Base-by-base conservation (phyloP, 1,140 invertebrate genomes). In the Delia radicum region DNA sequence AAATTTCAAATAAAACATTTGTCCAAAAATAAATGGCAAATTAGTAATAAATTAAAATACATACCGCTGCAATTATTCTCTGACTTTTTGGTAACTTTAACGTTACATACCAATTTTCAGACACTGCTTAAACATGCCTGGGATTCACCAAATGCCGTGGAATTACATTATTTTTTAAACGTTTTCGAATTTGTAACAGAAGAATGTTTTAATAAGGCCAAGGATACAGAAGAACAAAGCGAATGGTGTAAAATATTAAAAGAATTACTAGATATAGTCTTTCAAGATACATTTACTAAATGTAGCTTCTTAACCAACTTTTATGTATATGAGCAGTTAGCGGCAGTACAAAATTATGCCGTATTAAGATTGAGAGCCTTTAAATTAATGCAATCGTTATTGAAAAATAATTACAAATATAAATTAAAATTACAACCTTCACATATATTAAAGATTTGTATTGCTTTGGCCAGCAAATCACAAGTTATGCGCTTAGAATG, bases 221-320 rank as follows among this genome's bases (percentile, higher is more conserved):
- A 74, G 4, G n/a, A 27, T 7, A 15, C 37, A 12, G 18, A 27
- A 0, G 77, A 80, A 27, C 78, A 75, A 6, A 42, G 31, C 2
- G 82, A 82, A 71, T 85, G 83, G 83, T 74, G 78, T 0, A 76
- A 75, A 2, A 79, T 78, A 0, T 73, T 85, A 4, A 78, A 79
- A 46, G 72, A 78, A 61, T 79, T 79, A 10, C 77, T 90, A 0
- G 80, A 87, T 63, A 81, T 83, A 27, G 79, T 87, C n/a, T 88
- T 87, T 74, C 84, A 82, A 3, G 81, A 80, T 37, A 18, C 85
- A 1, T 85, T 86, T 77, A 82, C 88, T 13, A 89, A 88, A 79
- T 82, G 89, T 18, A 85, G 89, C 3, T 89, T 89, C 27, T 78
- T 90, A 2, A 84, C 86, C 7, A 89, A 89, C 78, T 87, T 89